These are phyloP conservation scores for Campylomormyrus tamandua DNA, from an alignment of 2,113 vertebrate species.

Conservation along the genomic window DNA sequence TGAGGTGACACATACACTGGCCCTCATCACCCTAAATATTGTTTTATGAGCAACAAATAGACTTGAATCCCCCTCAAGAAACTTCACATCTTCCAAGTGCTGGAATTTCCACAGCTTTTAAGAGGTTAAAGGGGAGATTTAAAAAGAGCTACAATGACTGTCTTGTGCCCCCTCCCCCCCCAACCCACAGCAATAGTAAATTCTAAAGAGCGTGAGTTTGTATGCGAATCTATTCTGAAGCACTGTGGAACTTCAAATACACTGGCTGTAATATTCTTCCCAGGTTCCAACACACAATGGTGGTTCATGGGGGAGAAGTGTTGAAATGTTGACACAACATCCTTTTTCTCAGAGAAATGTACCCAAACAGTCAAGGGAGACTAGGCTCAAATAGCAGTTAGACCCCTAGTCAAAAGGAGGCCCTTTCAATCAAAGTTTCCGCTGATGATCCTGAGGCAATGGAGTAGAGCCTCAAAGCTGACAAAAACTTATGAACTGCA, in stretches of 20 bases:
- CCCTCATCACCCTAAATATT: conserved; percentile 76
- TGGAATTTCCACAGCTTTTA: conserved; percentile 49
- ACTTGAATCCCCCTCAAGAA: conserved; percentile 67
- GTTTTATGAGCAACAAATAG: conserved; percentile 81
- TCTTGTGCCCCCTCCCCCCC: conserved; percentile 32
- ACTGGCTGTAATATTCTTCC: conserved; percentile 29
- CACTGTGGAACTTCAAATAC: conserved; percentile 31
- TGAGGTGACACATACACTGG: conserved; percentile 69
- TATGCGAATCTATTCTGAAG: conserved; percentile 28
- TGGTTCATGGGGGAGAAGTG: conserved; percentile 19
- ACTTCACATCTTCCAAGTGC: conserved; percentile 62
- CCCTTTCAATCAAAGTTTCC: conserved; percentile 13
- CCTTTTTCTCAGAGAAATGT: conserved; percentile 23
- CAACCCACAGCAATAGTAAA: conserved; percentile 17
- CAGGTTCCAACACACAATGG: conserved; percentile 32
- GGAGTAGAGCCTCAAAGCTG: neutral
- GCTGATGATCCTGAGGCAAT: neutral
- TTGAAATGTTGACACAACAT: conserved; percentile 23
- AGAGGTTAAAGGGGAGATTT: conserved; percentile 49
- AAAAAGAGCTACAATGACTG: conserved; percentile 36
- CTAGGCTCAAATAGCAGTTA: conserved; percentile 17
- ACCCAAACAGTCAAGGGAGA: conserved; percentile 12
- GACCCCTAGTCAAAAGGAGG: conserved; percentile 6
- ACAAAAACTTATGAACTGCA: neutral
- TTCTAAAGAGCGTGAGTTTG: conserved; percentile 31